These are phyloP conservation scores for Echinometra lucunter DNA, from an alignment of 53 echinoderm and acorn worm genomes.

Conservation along the genomic window DNA sequence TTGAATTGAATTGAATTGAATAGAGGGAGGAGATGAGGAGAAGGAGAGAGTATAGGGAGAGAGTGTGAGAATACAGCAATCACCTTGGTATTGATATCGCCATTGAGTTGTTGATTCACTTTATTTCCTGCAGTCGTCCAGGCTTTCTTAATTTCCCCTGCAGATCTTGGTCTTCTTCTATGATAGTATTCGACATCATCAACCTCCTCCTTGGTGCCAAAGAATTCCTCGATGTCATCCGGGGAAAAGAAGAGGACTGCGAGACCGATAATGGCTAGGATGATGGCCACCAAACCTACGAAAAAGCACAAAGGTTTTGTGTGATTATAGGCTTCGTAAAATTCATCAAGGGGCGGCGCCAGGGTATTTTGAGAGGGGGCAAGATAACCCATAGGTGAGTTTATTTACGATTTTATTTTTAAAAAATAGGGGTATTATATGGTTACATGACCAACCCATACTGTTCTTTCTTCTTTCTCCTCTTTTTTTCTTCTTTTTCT, in stretches of 20 bases:
- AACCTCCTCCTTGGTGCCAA: not conserved
- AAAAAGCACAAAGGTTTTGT: not conserved
- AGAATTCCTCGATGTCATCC: not conserved
- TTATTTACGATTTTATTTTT: too few species aligned
- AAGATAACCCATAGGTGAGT: too few species aligned
- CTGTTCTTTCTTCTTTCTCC: too few species aligned
- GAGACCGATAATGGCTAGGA: not conserved
- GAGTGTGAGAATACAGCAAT: not conserved
- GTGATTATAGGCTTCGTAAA: too few species aligned
- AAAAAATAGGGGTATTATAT: too few species aligned
- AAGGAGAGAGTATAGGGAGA: too few species aligned
- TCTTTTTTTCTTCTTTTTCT: too few species aligned
- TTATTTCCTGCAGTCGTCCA: not conserved
- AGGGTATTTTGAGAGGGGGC: too few species aligned
- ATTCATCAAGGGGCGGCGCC: too few species aligned
- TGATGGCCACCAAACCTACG: conserved; percentile 35
- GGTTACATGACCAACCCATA: too few species aligned
- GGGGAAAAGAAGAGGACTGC: not conserved
- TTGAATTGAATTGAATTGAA: too few species aligned
- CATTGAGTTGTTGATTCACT: not conserved
- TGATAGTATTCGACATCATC: not conserved
- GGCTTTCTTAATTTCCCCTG: not conserved
- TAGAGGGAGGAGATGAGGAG: too few species aligned
- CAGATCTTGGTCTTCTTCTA: not conserved
- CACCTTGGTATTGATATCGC: not conserved